These are phyloP conservation scores for Sebastiscus albofasciatus DNA, from an alignment of 2,797 vertebrate species.

Conservation along the genomic window DNA sequence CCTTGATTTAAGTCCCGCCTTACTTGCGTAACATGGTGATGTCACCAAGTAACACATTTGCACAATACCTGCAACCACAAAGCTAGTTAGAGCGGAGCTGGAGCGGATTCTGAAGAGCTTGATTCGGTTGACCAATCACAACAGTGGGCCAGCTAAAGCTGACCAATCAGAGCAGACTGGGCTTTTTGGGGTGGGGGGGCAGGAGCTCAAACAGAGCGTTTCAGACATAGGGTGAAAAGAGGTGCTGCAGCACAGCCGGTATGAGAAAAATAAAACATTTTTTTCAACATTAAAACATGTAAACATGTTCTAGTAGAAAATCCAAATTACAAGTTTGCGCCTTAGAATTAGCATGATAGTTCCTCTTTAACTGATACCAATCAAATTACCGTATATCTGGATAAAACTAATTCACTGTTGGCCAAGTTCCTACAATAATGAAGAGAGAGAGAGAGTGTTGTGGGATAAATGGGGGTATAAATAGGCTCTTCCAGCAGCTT, in stretches of 20 bases:
- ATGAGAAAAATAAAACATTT: too few species aligned
- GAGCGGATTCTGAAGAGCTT: neutral
- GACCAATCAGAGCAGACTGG: neutral
- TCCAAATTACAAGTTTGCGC: too few species aligned
- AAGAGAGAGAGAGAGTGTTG: conserved; percentile 28
- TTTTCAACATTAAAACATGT: neutral
- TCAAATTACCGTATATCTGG: neutral
- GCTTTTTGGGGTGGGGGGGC: too few species aligned
- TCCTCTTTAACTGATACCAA: neutral
- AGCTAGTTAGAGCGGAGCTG: too few species aligned
- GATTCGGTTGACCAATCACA: neutral
- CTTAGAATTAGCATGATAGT: neutral
- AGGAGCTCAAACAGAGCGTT: neutral
- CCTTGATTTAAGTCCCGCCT: too few species aligned
- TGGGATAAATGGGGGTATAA: conserved; percentile 45
- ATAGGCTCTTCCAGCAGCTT: conserved; percentile 37
- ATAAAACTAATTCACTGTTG: neutral
- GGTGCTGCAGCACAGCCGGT: too few species aligned
- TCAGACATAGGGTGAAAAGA: neutral
- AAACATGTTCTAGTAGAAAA: neutral
- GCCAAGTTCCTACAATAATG: conserved; percentile 13
- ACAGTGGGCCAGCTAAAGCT: neutral
- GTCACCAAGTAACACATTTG: neutral
- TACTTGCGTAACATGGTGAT: neutral
- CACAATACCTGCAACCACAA: neutral